Base-by-base conservation (phyloP, 2,113 vertebrate genomes). In the Spilogale gracilis region DNA sequence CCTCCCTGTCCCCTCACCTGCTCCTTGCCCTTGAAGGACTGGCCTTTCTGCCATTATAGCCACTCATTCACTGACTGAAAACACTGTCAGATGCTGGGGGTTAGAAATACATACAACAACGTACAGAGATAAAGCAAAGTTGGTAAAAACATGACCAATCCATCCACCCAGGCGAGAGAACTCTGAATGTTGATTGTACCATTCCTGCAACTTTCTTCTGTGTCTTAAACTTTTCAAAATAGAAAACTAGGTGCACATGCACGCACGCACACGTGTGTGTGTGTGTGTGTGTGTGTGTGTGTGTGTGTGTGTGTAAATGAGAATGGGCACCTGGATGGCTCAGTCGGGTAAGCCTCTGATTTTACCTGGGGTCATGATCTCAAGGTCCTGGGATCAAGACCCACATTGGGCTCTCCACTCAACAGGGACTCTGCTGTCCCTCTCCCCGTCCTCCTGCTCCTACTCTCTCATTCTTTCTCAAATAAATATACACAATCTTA, bases 191-290 rank as follows among this genome's bases (percentile, higher is more conserved):
- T 76, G 50, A 43, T 45, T 83, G 32, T 21, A 63, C 32, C 45
- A 25, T 11, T n/a, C 56, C 84, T 96, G 20, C 30, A 81, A 81
- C 5, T 69, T 82, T 86, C 89, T 80, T 83, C 14, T 23, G 61
- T 74, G 10, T 12, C 69, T 94, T 58, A 78, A 48, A 20, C 32
- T 94, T 95, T 94, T 87, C 50, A 87, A 79, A 95, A 83, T 45
- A 91, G 54, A 87, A 92, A 97, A 67, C 32, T 21, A 86, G 11
- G 25, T 10, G 61, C 38, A 38, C 38, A 38, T 38, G 38, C 38
- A 38, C 38, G 38, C 38, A 38, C 38, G 38, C 38, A 38, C 38
- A 38, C 38, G 38, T 38, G 38, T 38, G 38, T 38, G 38, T 38
- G 38, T 38, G 38, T 38, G 25, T 10, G 61, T 25, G 60, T 61